Evolutionary conservation across 2,113 vertebrate species (phyloP), one percentile per base, ranked within the genome.

Genomic region (Microtus richardsoni): DNA sequence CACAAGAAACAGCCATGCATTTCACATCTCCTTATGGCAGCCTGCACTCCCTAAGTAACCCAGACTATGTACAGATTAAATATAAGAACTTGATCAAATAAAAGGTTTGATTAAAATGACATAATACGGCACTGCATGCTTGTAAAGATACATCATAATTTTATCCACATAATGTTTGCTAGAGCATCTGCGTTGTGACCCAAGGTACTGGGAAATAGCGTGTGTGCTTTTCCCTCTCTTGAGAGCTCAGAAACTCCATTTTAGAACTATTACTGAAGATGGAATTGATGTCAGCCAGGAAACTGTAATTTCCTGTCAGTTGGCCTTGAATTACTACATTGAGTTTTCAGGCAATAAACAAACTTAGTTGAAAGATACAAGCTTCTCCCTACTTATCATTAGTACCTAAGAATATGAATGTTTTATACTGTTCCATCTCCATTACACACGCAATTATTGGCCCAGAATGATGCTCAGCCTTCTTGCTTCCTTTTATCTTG

Each of bases 221-320:
- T 93, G n/a, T 93, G 47, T 88, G 9, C 68, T 77, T 73, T 41
- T 66, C 7, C 44, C 14, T 88, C 52, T 91, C 54, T 60, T 91
- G 24, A 74, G 79, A 71, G 92, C 44, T 49, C 75, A 93, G 82
- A 88, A 85, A 95, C 75, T 95, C 80, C 91, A 87, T 96, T 95
- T 97, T 41, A 95, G 79, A 97, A 85, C 92, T 94, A 94, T 95
- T 96, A 94, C 82, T 62, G 86, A 91, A 95, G 96, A 97, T 93
- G 0, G 0, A 97, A 96, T 94, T 97, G 96, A 96, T 97, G 95
- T 97, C 97, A 96, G 74, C 74, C 91, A 96, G 96, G 94, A 96
- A 97, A 91, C 89, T 74, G 73, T 96, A 97, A 97, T 95, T 97
- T 98, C 96, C 95, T 96, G 88, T 95, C 94, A 95, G 91, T 97